Percentiles rank a stretch among this genome's conserved stretches.
These are phyloP conservation scores for Nothocercus julius DNA, from an alignment of 2,113 vertebrate species.

Conservation along the genomic window DNA sequence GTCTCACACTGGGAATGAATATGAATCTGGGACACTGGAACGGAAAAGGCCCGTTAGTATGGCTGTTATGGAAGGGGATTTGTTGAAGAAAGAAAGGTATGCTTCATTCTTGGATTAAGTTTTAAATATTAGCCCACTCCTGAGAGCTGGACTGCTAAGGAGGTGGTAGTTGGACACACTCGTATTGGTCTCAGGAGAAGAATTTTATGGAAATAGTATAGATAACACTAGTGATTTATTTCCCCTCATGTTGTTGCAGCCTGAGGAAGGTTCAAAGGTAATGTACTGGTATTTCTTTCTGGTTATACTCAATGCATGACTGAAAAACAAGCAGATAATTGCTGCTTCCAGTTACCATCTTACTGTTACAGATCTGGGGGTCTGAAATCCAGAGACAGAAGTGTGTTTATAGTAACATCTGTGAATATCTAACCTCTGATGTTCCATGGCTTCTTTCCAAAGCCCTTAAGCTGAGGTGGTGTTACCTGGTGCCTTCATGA, in stretches of 20 bases:
- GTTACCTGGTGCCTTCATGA: conserved; percentile 19
- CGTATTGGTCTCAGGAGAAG: not conserved
- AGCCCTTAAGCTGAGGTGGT: conserved; percentile 66
- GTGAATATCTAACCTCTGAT: conserved; percentile 42
- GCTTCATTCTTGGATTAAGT: not conserved
- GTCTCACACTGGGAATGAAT: conserved; percentile 76
- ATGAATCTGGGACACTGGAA: conserved; percentile 87
- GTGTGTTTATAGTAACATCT: not conserved
- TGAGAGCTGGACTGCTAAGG: not conserved
- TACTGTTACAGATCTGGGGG: not conserved
- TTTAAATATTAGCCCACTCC: not conserved
- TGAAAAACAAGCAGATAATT: not conserved
- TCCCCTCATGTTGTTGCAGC: conserved; percentile 31
- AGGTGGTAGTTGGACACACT: not conserved
- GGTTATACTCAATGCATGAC: not conserved
- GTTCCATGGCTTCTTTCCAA: conserved; percentile 63
- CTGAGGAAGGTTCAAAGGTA: conserved; percentile 69
- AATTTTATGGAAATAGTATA: not conserved
- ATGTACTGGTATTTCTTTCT: not conserved
- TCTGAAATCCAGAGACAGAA: not conserved
- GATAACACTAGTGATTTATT: conserved; percentile 50
- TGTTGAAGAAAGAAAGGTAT: conserved; percentile 90
- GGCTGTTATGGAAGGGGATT: conserved; percentile 89
- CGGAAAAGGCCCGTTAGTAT: conserved; percentile 93
- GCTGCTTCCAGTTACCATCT: not conserved